Base-by-base conservation (phyloP, 2,797 vertebrate genomes). In the Pipistrellus kuhlii region DNA sequence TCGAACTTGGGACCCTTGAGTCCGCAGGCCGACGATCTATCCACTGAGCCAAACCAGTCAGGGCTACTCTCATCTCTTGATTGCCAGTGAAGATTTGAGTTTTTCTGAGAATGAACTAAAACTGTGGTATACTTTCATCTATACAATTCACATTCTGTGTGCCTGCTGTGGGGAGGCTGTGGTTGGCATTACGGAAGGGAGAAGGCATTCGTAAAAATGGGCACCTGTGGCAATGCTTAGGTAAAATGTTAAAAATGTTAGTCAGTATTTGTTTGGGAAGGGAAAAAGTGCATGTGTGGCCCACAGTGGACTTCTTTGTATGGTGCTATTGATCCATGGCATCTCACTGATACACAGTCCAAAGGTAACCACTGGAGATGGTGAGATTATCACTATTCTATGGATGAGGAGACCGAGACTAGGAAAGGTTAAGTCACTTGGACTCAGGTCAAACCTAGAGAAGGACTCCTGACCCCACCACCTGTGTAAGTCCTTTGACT, bases 321-420 rank as follows among this genome's bases (percentile, higher is more conserved):
- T 4, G 17, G 14, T 6, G 10, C 32, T 23, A 15, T 23, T 10
- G 23, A 32, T 8, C 32, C 9, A 27, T 3, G 12, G 1, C 3
- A n/a, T 46, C 30, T 93, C 69, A 13, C 48, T 66, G 66, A 32
- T 20, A 76, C 73, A 32, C 23, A 3, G 6, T 64, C 25, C 59
- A 83, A 8, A n/a, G 53, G n/a, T 23, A 64, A 27, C 25, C 44
- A 18, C 30, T 27, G 27, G 51, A 46, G 20, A 62, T 62, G 72
- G 25, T 21, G 9, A 41, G 23, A 64, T 90, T n/a, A 35, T 11
- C 25, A 17, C 38, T 46, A 5, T 75, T 77, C 76, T 25, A 38
- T 25, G 69, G 75, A 77, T n/a, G 44, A 64, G 20, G 12, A 73
- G 38, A 77, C 32, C 3, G n/a, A 73, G 6, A 17, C 59, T n/a